Evolutionary conservation across 2,888 invertebrate species (phyloP), one percentile per base, ranked within the genome.

Genomic region (Cheilosia vulpina): DNA sequence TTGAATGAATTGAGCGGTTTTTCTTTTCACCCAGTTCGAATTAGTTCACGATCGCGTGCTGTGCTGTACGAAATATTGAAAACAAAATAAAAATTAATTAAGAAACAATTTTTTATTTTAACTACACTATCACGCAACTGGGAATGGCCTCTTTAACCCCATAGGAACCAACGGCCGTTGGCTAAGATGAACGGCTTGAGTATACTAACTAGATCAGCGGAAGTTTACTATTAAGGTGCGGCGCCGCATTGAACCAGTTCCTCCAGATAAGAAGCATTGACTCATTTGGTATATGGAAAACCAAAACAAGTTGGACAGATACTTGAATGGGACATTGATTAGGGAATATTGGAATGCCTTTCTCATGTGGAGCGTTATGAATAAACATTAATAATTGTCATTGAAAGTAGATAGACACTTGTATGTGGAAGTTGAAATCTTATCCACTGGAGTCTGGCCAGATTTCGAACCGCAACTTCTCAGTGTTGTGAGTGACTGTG

Each of bases 11-110:
- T 72, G 38, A 65, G 41, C 7, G 27, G 6, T 19, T 52, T 15
- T 15, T 41, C 5, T 24, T 5, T 21, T 0, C 24, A 27, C 1
- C 6, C 45, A 13, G 24, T 47, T 50, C 66, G 38, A 76, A 66
- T 76, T 57, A 66, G 58, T 66, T 66, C 76, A 66, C 57, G 57
- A 77, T 84, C 75, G 80, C 75, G 75, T 76, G 80, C 71, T 66
- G 38, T 31, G 65, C 17, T 34, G 66, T 19, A 41, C 21, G 45
- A 57, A 55, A 17, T 43, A 60, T 66, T 73, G 45, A 60, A 58
- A 52, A 53, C 27, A 31, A 68, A 34, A 60, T 21, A 52, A 24
- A 68, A 60, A 43, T 43, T 60, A 31, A 60, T 76, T 55, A 52
- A 15, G 47, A 50, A 71, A 50, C 47, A n/a, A 47, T 55, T 55